phyloP scores from a whole-genome alignment of 2,797 vertebrate genomes.

The Pempheris klunzingeri region DNA sequence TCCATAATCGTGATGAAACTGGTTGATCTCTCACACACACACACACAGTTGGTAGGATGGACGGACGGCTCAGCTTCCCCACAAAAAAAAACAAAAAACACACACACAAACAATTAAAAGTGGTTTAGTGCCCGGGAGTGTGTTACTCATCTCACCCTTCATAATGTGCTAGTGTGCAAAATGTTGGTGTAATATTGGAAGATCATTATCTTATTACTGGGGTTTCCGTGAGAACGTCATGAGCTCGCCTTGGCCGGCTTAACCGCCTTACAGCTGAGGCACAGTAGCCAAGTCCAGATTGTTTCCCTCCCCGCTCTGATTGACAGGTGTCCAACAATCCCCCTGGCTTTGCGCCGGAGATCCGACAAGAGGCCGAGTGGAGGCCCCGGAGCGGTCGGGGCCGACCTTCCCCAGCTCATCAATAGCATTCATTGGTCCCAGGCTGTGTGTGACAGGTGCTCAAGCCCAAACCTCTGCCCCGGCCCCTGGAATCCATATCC shows the following conservation, averaged over 20 bases:
- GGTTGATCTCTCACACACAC: too few species aligned
- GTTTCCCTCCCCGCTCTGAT: conserved; percentile 75
- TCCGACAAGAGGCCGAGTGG: conserved; percentile 67
- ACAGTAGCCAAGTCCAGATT: conserved; percentile 74
- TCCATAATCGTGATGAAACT: too few species aligned
- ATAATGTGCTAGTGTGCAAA: conserved; percentile 75
- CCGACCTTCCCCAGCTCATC: conserved; percentile 78
- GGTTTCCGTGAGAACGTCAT: conserved; percentile 80
- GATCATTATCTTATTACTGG: conserved; percentile 81
- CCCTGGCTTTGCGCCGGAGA: conserved; percentile 83
- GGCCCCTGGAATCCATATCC: conserved; percentile 67
- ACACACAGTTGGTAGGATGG: not conserved
- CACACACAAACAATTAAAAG: conserved; percentile 40
- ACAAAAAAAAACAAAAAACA: too few species aligned
- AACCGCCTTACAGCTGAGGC: conserved; percentile 66
- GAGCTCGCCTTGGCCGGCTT: conserved; percentile 67
- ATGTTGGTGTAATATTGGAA: conserved; percentile 76
- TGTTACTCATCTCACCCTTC: conserved; percentile 50
- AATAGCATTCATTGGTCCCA: conserved; percentile 77
- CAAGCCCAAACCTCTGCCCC: conserved; percentile 58
- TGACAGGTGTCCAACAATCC: conserved; percentile 86
- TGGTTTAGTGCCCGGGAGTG: conserved; percentile 33
- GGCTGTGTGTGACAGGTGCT: conserved; percentile 82
- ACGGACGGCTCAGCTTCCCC: conserved; percentile 4
- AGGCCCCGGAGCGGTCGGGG: conserved; percentile 56